Percentiles rank a stretch among this genome's conserved stretches.
Evolutionary conservation across 2,797 vertebrate species (phyloP).

Genomic region (Notoglanidium macrostoma): DNA sequence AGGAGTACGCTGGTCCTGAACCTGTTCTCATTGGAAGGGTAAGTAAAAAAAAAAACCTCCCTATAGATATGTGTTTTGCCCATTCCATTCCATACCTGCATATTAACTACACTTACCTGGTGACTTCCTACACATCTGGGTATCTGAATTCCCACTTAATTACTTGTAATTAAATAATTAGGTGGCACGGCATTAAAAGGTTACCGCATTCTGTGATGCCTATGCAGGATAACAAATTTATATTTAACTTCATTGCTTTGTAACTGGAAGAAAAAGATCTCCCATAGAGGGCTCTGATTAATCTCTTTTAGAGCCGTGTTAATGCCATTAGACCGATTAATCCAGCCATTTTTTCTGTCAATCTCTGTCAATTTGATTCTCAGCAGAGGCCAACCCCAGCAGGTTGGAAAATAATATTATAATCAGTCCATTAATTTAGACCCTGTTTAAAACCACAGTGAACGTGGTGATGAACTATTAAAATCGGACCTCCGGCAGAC

Average conservation of each 20-base stretch:
- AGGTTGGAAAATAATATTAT: conserved; percentile 50
- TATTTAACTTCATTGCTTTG: conserved; percentile 15
- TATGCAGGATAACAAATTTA: neutral
- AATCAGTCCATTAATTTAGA: conserved; percentile 56
- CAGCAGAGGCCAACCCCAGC: conserved; percentile 32
- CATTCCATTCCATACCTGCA: conserved; percentile 2
- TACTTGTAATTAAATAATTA: conserved; percentile 41
- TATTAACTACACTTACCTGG: conserved; percentile 14
- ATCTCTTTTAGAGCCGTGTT: conserved; percentile 43
- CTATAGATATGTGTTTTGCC: conserved; percentile 41
- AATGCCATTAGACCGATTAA: conserved; percentile 52
- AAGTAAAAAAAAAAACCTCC: conserved; percentile 62
- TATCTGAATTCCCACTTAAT: conserved; percentile 40
- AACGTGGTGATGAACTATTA: conserved; percentile 34
- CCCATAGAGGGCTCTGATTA: conserved; percentile 41
- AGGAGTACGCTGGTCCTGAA: conserved; percentile 90
- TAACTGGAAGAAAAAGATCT: conserved; percentile 20
- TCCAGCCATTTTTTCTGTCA: conserved; percentile 46
- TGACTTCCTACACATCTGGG: conserved; percentile 39
- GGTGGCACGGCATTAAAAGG: conserved; percentile 22
- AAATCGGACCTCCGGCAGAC: conserved; percentile 44
- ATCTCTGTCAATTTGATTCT: conserved; percentile 50
- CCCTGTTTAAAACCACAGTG: conserved; percentile 31
- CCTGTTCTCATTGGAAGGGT: conserved; percentile 92
- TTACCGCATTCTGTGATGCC: conserved; percentile 27